These are phyloP conservation scores for Oncopeltus fasciatus DNA, from an alignment of 1,140 invertebrate genomes.

Conservation along the genomic window DNA sequence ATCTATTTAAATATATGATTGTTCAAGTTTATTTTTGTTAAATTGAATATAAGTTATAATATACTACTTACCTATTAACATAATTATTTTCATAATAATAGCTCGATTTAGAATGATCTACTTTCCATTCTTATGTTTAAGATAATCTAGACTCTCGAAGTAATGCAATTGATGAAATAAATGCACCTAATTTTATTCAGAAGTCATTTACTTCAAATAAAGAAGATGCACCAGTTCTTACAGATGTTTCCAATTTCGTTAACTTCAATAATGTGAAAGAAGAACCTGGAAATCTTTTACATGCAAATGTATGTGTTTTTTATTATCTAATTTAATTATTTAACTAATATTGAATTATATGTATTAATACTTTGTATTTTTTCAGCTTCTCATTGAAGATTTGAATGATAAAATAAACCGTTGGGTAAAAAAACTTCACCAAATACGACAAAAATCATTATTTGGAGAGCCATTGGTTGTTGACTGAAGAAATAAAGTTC, in stretches of 20 bases:
- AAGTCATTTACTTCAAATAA: conserved; percentile 8
- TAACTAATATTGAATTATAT: not conserved
- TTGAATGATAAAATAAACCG: conserved; percentile 20
- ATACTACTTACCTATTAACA: too few relatives aligned
- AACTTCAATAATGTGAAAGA: not conserved
- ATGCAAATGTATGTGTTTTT: conserved; percentile 15
- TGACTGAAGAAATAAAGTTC: not conserved
- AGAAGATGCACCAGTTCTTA: not conserved
- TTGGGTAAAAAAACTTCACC: conserved; percentile 21
- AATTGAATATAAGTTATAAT: too few relatives aligned
- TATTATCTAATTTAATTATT: not conserved
- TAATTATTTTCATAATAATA: too few relatives aligned
- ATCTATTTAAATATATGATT: too few relatives aligned
- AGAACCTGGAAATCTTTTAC: not conserved
- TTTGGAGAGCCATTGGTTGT: conserved; percentile 19
- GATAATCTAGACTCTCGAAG: not conserved
- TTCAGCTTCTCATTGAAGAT: conserved; percentile 21
- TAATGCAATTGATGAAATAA: conserved; percentile 7
- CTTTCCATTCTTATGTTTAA: not conserved
- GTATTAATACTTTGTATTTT: conserved; percentile 3
- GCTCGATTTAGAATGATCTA: too few relatives aligned
- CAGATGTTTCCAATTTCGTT: not conserved
- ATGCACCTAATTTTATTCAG: conserved; percentile 3
- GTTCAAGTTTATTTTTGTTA: too few relatives aligned
- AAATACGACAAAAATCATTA: conserved; percentile 18